Base-by-base conservation (phyloP, 1,140 invertebrate genomes). In the Bacillus rossius region DNA sequence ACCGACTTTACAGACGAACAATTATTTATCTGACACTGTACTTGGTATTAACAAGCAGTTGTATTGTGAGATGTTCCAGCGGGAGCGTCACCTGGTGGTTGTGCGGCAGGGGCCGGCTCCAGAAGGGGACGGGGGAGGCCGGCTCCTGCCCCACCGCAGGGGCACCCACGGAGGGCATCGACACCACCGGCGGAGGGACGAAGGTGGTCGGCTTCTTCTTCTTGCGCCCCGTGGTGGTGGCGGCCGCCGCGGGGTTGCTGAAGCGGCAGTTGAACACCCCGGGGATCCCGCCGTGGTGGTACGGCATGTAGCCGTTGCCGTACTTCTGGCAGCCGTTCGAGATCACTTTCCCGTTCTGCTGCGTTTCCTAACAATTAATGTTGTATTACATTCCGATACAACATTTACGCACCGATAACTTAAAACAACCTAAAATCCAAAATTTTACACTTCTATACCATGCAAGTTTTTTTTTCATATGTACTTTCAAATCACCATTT, bases 231-330 rank as follows among this genome's bases (percentile, higher is more conserved):
- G 80, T 74, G 1, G 77, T 76, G 7, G 68, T 67, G 17, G 64
- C 59, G 47, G 68, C 70, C 0, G 71, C 75, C 1, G 76, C 79
- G 5, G 89, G 88, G 72, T 91, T 92, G 0, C 83, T 78, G 63
- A 94, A 91, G 34, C 90, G 79, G 70, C 92, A 94, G 70, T 93
- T 94, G 67, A 94, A 94, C 1, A 94, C 91, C 0, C 90, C 91
- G 0, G 88, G 88, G 65, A 91, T 89, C 2, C 80, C 81, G n/a
- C 73, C 71, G 54, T 79, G 78, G 22, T 68, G 65, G 37, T 64
- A 63, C 3, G 57, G 57, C 3, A 47, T 25, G 25, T 43, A 52
- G 8, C 49, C 57, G 26, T 58, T 51, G 22, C 42, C 42, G 29
- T 52, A 19, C 2, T 17, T 22, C n/a, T 52, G 49, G 38, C 47